Conservation (phyloP, 1,140 invertebrate species). For the Catajapyx aquilonaris region DNA sequence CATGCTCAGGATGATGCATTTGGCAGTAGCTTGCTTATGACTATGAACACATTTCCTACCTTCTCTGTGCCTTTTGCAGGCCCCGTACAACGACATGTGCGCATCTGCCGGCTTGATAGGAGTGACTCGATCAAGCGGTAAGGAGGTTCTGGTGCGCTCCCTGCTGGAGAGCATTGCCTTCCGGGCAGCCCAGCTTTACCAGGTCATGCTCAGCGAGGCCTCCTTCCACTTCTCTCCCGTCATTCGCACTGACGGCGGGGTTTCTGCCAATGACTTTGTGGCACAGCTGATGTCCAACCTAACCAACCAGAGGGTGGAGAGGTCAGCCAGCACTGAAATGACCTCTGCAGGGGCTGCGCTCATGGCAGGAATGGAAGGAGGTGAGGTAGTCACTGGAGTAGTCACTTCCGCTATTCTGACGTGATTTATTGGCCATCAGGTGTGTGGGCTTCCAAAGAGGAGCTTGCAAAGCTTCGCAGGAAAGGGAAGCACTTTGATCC, state of each 20-base stretch:
- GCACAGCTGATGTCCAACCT: slow-evolving; percentile 69
- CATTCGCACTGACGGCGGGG: slow-evolving; percentile 72
- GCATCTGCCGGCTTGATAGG: slow-evolving; percentile 70
- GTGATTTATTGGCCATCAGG: too few relatives aligned
- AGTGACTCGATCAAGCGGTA: slow-evolving; percentile 51
- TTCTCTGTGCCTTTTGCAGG: too few relatives aligned
- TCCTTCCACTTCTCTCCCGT: neutral
- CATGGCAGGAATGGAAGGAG: slow-evolving; percentile 53
- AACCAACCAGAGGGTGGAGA: slow-evolving; percentile 45
- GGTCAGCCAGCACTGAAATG: slow-evolving; percentile 42
- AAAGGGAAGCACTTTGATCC: too few relatives aligned
- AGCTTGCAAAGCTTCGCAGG: too few relatives aligned
- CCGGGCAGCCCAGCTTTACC: slow-evolving; percentile 51
- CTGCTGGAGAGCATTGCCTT: slow-evolving; percentile 76
- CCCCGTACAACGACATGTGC: slow-evolving; percentile 64
- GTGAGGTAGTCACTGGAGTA: too few relatives aligned
- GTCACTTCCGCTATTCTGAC: too few relatives aligned
- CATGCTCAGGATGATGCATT: too few relatives aligned
- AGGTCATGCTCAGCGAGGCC: slow-evolving; percentile 42
- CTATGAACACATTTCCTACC: too few relatives aligned
- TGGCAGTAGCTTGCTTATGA: too few relatives aligned
- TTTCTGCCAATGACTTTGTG: slow-evolving; percentile 75
- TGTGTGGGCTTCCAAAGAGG: too few relatives aligned
- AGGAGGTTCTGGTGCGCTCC: slow-evolving; percentile 55
- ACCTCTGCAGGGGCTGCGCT: slow-evolving; percentile 58